Base-by-base conservation (phyloP, 64 coral and sea anemone genomes). In the Dendrophyllia cribrosa region DNA sequence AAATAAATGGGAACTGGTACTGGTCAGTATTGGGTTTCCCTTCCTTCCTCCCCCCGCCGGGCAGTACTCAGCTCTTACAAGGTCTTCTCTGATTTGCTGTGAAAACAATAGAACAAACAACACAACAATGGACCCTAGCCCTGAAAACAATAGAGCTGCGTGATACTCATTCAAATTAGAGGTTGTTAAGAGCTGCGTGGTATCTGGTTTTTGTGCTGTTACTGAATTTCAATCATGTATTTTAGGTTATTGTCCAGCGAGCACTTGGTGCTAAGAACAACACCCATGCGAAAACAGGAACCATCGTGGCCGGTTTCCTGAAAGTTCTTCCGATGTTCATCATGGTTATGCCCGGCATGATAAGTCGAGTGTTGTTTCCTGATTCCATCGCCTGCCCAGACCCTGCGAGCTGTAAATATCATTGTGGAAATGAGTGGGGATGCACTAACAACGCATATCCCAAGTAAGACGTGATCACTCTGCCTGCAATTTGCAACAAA, bases 311-410 rank as follows among this genome's bases (percentile, higher is more conserved):
- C 58, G 93, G 79, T 2, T 82, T 96, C 25, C 53, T 96, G 21
- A 96, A 96, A 58, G 78, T 86, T 19, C 48, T 92, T 13, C 95
- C 95, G 3, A 83, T 96, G 19, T 96, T 96, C 16, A 83, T 96
- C 26, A 96, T 96, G 95, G 95, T 96, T 23, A 96, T 96, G 95
- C 95, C 95, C 4, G 95, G 95, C 0, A 96, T 96, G 95, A 96
- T 96, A 60, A 96, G 95, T 51, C 76, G 95, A 17, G 95, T 96
- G 17, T 51, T 96, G 25, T 96, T 89, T 51, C 58, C 86, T 70
- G 90, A 96, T 23, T 93, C 95, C 59, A 93, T 96, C 77, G 95
- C 85, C 6, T 96, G 95, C 66, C 85, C 95, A 4, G 90, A 96
- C 48, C 78, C 72, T 0, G 22, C 5, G 5, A 96, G 95, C 62